phyloP scores from a whole-genome alignment of 2,113 vertebrate species.

The Columba livia region DNA sequence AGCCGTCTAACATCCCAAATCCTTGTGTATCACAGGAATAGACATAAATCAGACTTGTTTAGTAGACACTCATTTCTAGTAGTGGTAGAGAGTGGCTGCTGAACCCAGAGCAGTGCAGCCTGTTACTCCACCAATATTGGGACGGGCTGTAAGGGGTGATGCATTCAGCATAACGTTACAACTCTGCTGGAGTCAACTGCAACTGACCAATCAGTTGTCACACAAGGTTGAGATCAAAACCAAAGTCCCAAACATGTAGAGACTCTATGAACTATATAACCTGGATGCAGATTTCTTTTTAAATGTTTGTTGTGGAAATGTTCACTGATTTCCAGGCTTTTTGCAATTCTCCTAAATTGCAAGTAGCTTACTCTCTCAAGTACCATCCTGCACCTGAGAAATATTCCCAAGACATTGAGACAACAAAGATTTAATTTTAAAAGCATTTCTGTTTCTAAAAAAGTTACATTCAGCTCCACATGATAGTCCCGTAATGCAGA shows the following conservation, averaged over 20 bases:
- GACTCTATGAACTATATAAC: not conserved
- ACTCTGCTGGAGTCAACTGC: not conserved
- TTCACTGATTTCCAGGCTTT: no score
- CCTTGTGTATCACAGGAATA: not conserved
- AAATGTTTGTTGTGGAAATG: not conserved
- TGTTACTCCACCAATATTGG: not conserved
- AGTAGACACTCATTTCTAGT: fast-evolving
- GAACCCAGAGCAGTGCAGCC: not conserved
- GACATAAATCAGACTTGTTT: not conserved
- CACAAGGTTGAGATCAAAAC: not conserved
- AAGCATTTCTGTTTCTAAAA: not conserved
- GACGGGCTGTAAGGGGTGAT: not conserved
- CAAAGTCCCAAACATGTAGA: not conserved
- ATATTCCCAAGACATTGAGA: not conserved
- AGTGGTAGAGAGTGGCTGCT: not conserved
- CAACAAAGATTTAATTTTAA: not conserved
- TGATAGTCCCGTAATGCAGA: not conserved
- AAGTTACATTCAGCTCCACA: not conserved
- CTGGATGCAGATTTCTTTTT: not conserved
- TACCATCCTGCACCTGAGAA: not conserved
- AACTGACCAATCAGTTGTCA: not conserved
- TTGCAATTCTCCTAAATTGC: no score
- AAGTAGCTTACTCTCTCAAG: not conserved
- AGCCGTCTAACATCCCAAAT: not conserved
- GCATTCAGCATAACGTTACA: not conserved